These are phyloP conservation scores for Lophotriccus pileatus DNA, from an alignment of 2,797 vertebrate species.

Conservation along the genomic window DNA sequence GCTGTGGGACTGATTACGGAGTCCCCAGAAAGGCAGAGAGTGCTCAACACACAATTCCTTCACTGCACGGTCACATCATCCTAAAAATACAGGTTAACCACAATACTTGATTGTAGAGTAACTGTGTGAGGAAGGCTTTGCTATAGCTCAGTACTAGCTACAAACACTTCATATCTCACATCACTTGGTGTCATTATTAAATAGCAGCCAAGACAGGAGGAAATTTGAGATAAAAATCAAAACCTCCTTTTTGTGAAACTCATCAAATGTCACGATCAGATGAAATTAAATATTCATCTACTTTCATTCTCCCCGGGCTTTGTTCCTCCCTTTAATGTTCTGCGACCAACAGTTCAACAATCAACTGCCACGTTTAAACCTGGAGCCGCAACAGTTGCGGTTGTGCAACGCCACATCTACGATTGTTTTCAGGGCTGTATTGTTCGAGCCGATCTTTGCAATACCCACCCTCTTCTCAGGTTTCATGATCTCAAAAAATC, in stretches of 20 bases:
- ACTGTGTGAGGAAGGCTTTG: background rate
- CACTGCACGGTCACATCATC: accelerated
- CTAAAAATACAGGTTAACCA: background rate
- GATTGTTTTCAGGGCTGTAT: background rate
- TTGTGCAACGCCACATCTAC: background rate
- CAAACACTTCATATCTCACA: background rate
- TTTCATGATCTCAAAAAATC: background rate
- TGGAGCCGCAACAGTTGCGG: background rate
- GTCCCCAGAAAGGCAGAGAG: background rate
- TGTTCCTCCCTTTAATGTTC: background rate
- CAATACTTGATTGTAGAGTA: background rate
- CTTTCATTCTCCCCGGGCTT: background rate
- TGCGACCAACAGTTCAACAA: background rate
- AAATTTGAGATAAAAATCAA: background rate
- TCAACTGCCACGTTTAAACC: slow-evolving; percentile 5
- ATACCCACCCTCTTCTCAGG: background rate
- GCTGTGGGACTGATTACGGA: background rate
- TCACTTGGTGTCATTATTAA: background rate
- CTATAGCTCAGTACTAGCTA: background rate
- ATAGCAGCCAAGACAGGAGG: background rate
- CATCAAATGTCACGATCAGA: background rate
- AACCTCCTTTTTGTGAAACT: background rate
- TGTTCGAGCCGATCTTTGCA: background rate
- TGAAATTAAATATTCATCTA: background rate
- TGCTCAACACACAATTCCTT: background rate